Base-by-base conservation (phyloP, 2,797 vertebrate species). In the Phoebastria nigripes region DNA sequence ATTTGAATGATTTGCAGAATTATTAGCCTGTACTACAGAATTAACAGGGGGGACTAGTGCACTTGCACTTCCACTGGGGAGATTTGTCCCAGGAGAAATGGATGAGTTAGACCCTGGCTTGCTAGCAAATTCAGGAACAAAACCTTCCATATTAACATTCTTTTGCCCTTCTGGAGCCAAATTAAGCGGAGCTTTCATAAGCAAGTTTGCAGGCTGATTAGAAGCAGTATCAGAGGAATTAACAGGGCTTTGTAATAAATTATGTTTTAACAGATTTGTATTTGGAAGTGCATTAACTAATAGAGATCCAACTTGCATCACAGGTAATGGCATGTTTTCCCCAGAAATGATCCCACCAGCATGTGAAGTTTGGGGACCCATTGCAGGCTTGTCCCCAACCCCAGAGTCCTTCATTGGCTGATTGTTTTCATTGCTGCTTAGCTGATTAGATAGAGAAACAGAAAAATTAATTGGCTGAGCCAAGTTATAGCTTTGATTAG, bases 401-500 rank as follows among this genome's bases (percentile, higher is more conserved):
- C 87, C 72, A 31, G 87, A 66, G 44, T 98, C 98, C 91, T 97
- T 97, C 89, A 97, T 51, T 31, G 97, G 83, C 66, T 97, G 98
- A 96, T 93, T 97, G 90, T 97, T 98, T 97, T 98, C 98, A 69
- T 67, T 96, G 91, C 96, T 98, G 98, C 93, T 97, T 94, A 98
- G 91, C 83, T 96, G 98, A 94, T 96, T 98, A 91, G 92, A 85
- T 8, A 95, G 90, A 76, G 98, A 97, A 72, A 96, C 13, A 56
- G 98, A 92, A 82, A 98, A 95, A 81, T 96, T 95, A 95, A 98
- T 96, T 58, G 99, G 98, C 67, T 98, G 97, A 97, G 98, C 98
- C 97, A 99, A 97, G 78, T 96, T 98, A 96, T 98, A 98, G 98
- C 98, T 98, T 77, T 99, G 99, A 96, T 99, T 98, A 39, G 99